phyloP scores from a whole-genome alignment of 2,888 invertebrate genomes.

The Thereva unica region DNA sequence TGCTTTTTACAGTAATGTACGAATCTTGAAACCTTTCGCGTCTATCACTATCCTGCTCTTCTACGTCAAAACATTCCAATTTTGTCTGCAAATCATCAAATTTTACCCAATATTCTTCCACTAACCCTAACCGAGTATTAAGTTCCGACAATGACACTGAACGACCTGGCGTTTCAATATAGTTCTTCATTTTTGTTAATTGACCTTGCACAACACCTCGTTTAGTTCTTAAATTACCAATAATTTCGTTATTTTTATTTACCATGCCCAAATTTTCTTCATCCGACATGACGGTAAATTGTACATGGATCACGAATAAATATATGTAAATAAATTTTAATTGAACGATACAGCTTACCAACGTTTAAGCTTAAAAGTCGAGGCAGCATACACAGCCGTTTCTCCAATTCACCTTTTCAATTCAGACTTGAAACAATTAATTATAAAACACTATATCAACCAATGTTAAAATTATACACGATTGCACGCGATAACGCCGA shows the following conservation, averaged over 20 bases:
- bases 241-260: neutral
- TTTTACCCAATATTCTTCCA: neutral
- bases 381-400: no score
- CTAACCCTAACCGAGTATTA: neutral
- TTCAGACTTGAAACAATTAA: no score
- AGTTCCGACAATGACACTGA: neutral
- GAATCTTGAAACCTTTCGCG: neutral
- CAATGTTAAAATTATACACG: no score
- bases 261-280: no score
- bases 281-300: no score
- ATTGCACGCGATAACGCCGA: no score
- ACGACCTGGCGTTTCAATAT: neutral
- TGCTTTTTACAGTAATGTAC: neutral
- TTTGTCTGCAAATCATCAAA: constrained; percentile 1
- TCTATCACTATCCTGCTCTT: neutral
- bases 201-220: neutral
- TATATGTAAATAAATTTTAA: no score
- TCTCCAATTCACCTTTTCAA: no score
- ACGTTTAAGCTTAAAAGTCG: no score
- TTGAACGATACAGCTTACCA: no score
- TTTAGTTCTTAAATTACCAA: neutral
- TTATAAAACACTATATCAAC: no score
- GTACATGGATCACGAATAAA: no score
- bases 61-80: neutral
- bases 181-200: neutral